Evolutionary conservation across 1,140 invertebrate genomes (phyloP), one percentile per base, ranked within the genome.

Genomic region (Mizuhopecten yessoensis): DNA sequence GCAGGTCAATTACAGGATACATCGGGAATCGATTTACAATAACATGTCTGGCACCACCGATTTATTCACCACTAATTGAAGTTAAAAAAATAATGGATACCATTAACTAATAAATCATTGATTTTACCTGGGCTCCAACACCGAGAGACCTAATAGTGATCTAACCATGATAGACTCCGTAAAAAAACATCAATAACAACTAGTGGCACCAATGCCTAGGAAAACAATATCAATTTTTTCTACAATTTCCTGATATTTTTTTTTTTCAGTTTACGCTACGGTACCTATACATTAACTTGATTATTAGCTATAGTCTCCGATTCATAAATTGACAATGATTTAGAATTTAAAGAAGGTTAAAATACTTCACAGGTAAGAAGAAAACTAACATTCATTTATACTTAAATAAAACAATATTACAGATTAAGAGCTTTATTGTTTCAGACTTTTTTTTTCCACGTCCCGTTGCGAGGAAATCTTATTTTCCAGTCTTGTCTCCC

Each of bases 1-100:
- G 11, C 57, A 75, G 57, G 57, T 75, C 23, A 75, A 75, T 75
- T 23, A 17, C 57, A 75, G 57, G 57, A 75, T 75, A 75, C 57
- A 75, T 75, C 57, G n/a, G 17, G 57, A 75, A 75, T 75, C 29
- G 57, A 75, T 75, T 75, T 29, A 75, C n/a, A 75, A n/a, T n/a
- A n/a, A 75, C 15, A 75, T 75, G 57, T 29, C 57, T 75, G n/a
- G 57, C 1, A 75, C 57, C n/a, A 29, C 57, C n/a, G 17, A 75
- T 75, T 75, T 75, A 75, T 75, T 29, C 57, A n/a, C 57, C n/a
- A 29, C n/a, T 75, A 75, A 75, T 75, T 75, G 57, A 75, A 75
- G 57, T 75, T 75, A 75, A 75, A 75, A 75, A 75, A 23, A 75
- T 75, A 75, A 75, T 75, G 1, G 57, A 75, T n/a, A 29, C 57